Evolutionary conservation across 2,888 invertebrate species (phyloP).

Genomic region (Pedicia rivosa): DNA sequence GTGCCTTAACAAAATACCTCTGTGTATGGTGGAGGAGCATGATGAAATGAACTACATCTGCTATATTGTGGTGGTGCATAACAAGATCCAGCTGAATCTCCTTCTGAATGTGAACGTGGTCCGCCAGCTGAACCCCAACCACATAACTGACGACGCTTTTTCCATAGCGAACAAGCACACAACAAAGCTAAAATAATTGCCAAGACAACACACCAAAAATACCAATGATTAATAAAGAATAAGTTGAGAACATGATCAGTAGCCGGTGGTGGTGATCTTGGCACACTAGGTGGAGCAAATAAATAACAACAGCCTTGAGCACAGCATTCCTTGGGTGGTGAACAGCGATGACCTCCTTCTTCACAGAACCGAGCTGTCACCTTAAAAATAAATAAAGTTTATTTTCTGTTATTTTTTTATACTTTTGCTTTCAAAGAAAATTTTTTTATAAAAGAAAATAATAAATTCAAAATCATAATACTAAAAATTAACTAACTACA

Average conservation of each 20-base stretch:
- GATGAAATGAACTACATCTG: constrained; percentile 68
- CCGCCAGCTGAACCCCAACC: constrained; percentile 38
- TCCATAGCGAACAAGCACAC: constrained; percentile 52
- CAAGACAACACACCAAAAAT: constrained; percentile 48
- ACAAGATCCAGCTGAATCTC: constrained; percentile 63
- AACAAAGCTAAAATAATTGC: constrained; percentile 51
- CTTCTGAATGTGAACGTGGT: constrained; percentile 43
- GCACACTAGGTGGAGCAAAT: constrained; percentile 31
- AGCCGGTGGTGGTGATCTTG: constrained; percentile 34
- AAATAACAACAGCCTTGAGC: constrained; percentile 45
- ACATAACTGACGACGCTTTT: constrained; percentile 32
- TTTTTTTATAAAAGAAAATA: no score
- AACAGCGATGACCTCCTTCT: constrained; percentile 50
- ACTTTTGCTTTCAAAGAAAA: not conserved
- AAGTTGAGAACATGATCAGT: constrained; percentile 42
- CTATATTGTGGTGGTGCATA: constrained; percentile 74
- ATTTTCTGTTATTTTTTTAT: not conserved
- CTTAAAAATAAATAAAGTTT: constrained; percentile 27
- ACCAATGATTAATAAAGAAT: constrained; percentile 53
- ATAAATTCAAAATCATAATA: constrained; percentile 1
- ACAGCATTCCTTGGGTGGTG: constrained; percentile 62
- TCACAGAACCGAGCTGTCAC: constrained; percentile 40
- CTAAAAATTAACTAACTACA: no score
- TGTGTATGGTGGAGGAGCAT: constrained; percentile 69
- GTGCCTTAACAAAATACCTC: constrained; percentile 46